Evolutionary conservation across 2,113 vertebrate species (phyloP).

Genomic region (Gavialis gangeticus): DNA sequence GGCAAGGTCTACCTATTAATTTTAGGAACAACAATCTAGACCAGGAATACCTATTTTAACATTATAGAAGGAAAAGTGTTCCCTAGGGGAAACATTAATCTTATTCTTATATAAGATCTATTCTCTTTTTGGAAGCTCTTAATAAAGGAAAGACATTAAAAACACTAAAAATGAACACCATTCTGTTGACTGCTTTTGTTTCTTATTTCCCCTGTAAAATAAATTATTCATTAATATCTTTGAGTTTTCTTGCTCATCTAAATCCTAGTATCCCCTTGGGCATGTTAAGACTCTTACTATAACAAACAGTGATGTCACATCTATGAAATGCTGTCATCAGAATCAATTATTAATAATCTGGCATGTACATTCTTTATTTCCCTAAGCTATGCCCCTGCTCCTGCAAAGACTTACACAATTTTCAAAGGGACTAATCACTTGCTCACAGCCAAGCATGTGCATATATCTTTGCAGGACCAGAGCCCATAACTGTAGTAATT

Average conservation of each 20-base stretch:
- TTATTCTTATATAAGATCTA: neutral
- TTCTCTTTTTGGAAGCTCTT: neutral
- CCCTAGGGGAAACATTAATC: neutral
- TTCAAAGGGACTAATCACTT: rapidly evolving
- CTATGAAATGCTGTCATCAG: neutral
- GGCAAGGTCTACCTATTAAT: conserved; percentile 22
- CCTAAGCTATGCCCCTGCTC: neutral
- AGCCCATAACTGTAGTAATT: neutral
- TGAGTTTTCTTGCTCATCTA: neutral
- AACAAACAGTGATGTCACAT: neutral
- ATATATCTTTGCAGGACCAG: neutral
- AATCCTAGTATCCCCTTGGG: neutral
- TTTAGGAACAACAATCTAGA: conserved; percentile 8
- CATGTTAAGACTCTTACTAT: conserved; percentile 23
- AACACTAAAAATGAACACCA: neutral
- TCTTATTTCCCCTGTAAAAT: neutral
- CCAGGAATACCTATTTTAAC: neutral
- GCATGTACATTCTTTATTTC: rapidly evolving
- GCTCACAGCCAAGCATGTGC: rapidly evolving
- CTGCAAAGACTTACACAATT: neutral
- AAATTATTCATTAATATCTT: conserved; percentile 26
- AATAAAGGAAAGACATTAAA: conserved; percentile 1
- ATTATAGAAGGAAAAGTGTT: neutral
- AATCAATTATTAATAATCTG: conserved; percentile 20
- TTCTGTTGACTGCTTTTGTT: neutral